These are phyloP conservation scores for Pithys albifrons DNA, from an alignment of 2,113 vertebrate species.

Conservation along the genomic window DNA sequence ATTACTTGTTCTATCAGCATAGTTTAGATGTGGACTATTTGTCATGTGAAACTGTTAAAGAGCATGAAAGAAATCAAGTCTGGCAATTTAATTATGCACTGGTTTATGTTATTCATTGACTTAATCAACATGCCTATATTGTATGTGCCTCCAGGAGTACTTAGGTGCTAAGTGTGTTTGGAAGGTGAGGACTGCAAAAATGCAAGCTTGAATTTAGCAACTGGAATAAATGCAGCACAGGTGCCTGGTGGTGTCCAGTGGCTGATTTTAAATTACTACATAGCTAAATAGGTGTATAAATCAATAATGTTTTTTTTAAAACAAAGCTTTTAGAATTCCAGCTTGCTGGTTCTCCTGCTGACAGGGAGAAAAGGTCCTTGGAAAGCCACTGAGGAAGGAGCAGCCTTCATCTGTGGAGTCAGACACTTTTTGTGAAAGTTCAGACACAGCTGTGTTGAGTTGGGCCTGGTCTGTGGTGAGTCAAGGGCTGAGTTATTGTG, in stretches of 20 bases:
- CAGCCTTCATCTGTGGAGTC: background rate
- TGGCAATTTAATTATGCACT: constrained; percentile 11
- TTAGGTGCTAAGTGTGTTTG: background rate
- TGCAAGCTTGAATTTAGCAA: background rate
- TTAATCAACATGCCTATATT: constrained; percentile 8
- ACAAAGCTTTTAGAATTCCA: background rate
- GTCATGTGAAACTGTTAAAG: background rate
- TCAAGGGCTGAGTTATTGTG: background rate
- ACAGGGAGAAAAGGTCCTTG: background rate
- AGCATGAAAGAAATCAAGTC: constrained; percentile 4
- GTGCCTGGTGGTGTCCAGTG: background rate
- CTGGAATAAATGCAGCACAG: background rate
- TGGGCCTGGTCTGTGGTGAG: background rate
- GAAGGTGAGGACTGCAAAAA: background rate
- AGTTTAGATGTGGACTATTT: background rate
- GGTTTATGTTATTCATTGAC: background rate
- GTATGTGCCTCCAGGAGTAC: background rate
- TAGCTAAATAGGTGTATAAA: background rate
- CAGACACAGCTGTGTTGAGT: background rate
- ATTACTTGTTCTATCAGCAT: background rate
- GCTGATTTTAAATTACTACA: background rate
- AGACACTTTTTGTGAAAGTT: background rate
- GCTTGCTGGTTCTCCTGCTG: background rate
- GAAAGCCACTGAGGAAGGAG: background rate
- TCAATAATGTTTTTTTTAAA: background rate